A percentile compares a stretch with the other conserved stretches of the same genome.
These are phyloP conservation scores for Aspidiotus destructor DNA, from an alignment of 2,888 invertebrate genomes.

Conservation along the genomic window DNA sequence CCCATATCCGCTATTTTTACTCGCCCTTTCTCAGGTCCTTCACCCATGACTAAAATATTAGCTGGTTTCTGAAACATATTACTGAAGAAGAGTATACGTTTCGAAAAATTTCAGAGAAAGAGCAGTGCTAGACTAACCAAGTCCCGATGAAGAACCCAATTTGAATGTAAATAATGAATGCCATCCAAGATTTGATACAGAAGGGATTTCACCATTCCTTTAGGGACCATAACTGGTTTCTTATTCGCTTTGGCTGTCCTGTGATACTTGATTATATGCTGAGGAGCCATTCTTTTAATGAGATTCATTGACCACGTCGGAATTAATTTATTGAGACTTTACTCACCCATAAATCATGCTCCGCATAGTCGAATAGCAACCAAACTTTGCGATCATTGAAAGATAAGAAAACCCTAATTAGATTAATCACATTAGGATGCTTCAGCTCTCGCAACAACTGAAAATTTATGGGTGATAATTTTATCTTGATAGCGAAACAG, in stretches of 20 bases:
- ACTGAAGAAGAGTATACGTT: neutral
- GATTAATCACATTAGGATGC: slow-evolving; percentile 92
- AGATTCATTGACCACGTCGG: slow-evolving; percentile 7
- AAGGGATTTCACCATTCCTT: slow-evolving; percentile 94
- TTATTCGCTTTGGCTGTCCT: slow-evolving; percentile 95
- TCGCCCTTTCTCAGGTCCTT: slow-evolving; percentile 89
- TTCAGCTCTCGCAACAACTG: slow-evolving; percentile 92
- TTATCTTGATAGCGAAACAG: too few species aligned
- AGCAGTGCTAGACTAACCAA: slow-evolving; percentile 51
- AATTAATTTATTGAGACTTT: slow-evolving; percentile 30
- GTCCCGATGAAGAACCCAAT: slow-evolving; percentile 98
- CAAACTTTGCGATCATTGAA: slow-evolving; percentile 95
- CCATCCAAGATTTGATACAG: slow-evolving; percentile 96
- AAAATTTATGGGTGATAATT: slow-evolving; percentile 39
- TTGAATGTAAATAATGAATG: slow-evolving; percentile 96
- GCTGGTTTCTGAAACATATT: slow-evolving; percentile 71
- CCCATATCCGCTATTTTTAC: slow-evolving; percentile 99
- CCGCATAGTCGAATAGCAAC: slow-evolving; percentile 94
- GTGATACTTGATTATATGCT: slow-evolving; percentile 97
- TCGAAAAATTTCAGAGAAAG: slow-evolving; percentile 20
- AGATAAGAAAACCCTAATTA: slow-evolving; percentile 92
- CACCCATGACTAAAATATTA: slow-evolving; percentile 99
- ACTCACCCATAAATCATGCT: slow-evolving; percentile 89
- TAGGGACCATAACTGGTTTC: slow-evolving; percentile 91
- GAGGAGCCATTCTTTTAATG: slow-evolving; percentile 35